Evolutionary conservation across 2,888 invertebrate genomes (phyloP), one percentile per base, ranked within the genome.

Genomic region (Furcula furcula): DNA sequence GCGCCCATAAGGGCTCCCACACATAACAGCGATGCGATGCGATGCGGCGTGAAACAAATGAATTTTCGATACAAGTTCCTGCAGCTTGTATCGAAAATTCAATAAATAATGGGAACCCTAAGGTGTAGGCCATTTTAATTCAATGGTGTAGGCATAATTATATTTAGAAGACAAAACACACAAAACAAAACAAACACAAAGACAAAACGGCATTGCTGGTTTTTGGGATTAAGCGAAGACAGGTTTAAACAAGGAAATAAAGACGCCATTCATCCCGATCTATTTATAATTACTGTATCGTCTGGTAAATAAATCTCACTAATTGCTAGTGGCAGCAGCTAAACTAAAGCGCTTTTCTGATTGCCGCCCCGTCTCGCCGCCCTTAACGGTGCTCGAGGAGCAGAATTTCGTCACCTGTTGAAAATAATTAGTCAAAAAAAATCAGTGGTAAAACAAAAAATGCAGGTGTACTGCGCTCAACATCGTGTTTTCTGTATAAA

Each of bases 381-480:
- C 54, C 42, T 31, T 76, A 76, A 80, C 72, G 80, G 80, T 77
- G 63, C 87, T 87, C 69, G 79, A 86, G 85, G 84, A 84, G 73
- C 59, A 71, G 70, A 80, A 81, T 84, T n/a, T 85, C 87, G 87
- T 87, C 87, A 87, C 87, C 87, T 87, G 87, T 86, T 86, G 77
- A 83, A 88, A 89, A 89, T 89, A 89, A 89, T 89, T 89, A 89
- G 89, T 85, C 87, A 89, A 89, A 89, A 88, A 76, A 88, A 87
- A 81, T 79, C 77, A 54, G 75, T 66, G 74, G 66, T 68, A 82
- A 81, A 86, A 87, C 84, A 88, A 87, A 86, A 28, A 87, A 80
- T 75, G 50, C 76, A 72, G 80, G 75, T 70, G 76, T 62, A 63
- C 67, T 66, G 65, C 63, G 68, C 74, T 76, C 70, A 61, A 75